Percentiles rank a stretch among this genome's conserved stretches.
Conservation (phyloP, 1,140 invertebrate species). For the Atta texana region DNA sequence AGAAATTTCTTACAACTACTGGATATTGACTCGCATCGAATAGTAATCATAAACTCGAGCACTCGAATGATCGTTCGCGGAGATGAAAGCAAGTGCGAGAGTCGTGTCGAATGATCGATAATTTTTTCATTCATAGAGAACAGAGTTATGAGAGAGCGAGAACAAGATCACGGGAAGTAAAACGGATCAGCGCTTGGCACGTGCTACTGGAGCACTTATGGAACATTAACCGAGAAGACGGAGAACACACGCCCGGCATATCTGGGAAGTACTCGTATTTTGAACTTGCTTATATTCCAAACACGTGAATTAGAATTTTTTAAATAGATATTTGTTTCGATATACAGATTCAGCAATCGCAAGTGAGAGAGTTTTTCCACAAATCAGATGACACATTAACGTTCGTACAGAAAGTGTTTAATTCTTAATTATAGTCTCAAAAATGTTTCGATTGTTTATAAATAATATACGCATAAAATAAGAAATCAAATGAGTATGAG, state of each 20-base stretch:
- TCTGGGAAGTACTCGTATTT: neutral
- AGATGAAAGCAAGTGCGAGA: conserved; percentile 22
- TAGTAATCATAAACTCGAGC: neutral
- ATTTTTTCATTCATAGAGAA: conserved; percentile 45
- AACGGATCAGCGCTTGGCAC: conserved; percentile 19
- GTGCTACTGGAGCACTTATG: conserved; percentile 49
- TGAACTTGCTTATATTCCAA: neutral
- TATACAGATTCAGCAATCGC: neutral
- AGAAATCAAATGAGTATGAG: neutral
- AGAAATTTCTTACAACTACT: neutral
- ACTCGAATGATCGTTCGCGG: neutral
- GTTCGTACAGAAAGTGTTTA: neutral
- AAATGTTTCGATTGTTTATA: neutral
- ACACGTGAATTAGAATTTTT: conserved; percentile 11
- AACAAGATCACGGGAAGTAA: conserved; percentile 6
- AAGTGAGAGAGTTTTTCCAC: neutral
- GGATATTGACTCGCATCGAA: conserved; percentile 20
- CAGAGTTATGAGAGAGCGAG: neutral
- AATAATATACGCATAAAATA: neutral
- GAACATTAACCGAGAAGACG: conserved; percentile 46
- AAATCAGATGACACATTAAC: neutral
- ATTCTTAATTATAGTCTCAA: neutral
- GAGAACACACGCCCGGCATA: conserved; percentile 18
- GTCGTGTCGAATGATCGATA: conserved; percentile 1
- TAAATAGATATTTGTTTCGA: neutral